Conservation (phyloP, 2,888 invertebrate species). For the Acanthopleura granulata region DNA sequence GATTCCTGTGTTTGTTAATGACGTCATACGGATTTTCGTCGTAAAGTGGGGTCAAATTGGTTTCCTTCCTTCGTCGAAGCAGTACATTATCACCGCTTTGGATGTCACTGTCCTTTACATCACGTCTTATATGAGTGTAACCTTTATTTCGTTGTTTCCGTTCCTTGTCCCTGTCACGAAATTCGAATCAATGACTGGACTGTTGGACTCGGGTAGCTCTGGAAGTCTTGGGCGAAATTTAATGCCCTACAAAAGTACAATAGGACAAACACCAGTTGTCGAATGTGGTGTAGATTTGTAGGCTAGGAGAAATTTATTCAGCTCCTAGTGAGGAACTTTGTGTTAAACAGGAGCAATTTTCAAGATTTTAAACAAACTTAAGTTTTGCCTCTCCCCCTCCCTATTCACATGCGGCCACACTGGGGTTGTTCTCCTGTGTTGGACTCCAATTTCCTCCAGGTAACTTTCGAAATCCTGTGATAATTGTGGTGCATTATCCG, state of each 20-base stretch:
- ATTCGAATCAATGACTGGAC: too few relatives aligned
- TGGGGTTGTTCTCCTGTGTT: slow-evolving; percentile 17
- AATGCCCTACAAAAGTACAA: slow-evolving; percentile 22
- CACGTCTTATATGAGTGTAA: too few relatives aligned
- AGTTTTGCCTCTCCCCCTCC: slow-evolving; percentile 24
- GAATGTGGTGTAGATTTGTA: slow-evolving; percentile 24
- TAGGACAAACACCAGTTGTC: slow-evolving; percentile 23
- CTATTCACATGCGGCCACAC: slow-evolving; percentile 28
- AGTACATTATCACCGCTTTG: slow-evolving; percentile 16
- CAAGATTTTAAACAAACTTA: slow-evolving; percentile 19
- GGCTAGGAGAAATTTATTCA: slow-evolving; percentile 19
- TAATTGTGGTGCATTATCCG: slow-evolving; percentile 26
- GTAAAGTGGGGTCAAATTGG: background rate
- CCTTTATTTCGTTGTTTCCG: background rate
- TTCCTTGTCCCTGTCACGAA: too few relatives aligned
- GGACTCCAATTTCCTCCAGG: slow-evolving; percentile 16
- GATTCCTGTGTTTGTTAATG: background rate
- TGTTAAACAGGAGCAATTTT: slow-evolving; percentile 23
- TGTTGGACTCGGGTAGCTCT: background rate
- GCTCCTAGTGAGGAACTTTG: slow-evolving; percentile 10
- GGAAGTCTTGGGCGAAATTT: slow-evolving; percentile 24
- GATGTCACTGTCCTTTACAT: too few relatives aligned
- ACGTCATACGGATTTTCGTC: background rate
- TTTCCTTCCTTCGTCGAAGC: slow-evolving; percentile 5
- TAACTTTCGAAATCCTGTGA: slow-evolving; percentile 18